Percentiles rank a stretch among this genome's conserved stretches.
These are phyloP conservation scores for Lampris megalopsis DNA, from an alignment of 2,113 vertebrate genomes.

Conservation along the genomic window DNA sequence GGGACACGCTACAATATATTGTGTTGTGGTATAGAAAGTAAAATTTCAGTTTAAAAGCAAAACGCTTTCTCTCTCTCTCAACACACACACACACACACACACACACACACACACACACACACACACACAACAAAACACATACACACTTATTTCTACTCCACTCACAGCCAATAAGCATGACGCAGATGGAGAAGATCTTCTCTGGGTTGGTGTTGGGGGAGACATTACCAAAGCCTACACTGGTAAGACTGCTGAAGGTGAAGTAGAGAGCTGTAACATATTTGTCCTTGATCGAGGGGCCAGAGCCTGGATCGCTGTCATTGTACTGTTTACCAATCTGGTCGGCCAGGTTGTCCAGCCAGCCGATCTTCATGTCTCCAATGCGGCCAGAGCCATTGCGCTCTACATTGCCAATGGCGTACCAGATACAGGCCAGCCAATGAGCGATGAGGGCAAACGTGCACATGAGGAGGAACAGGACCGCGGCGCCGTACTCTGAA, in stretches of 20 bases:
- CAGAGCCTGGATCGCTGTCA: constrained; percentile 86
- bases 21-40: no score
- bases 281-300: constrained; percentile 96
- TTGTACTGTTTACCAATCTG: constrained; percentile 97
- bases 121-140: neutral
- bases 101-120: constrained; percentile 8
- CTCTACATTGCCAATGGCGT: constrained; percentile 95
- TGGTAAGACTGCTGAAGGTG: constrained; percentile 99
- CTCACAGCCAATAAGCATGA: constrained; percentile 99
- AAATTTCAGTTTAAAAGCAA: no score
- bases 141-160: constrained; percentile 38
- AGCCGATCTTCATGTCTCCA: constrained; percentile 89
- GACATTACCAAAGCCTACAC: constrained; percentile 96
- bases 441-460: constrained; percentile 95
- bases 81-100: neutral
- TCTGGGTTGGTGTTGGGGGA: constrained; percentile 99
- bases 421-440: constrained; percentile 97
- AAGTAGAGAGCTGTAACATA: constrained; percentile 98
- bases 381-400: constrained; percentile 87
- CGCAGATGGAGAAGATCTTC: constrained; percentile 99
- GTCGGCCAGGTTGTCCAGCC: constrained; percentile 94
- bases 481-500: constrained; percentile 92
- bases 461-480: constrained; percentile 96
- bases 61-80: no score
- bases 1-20: no score